Base-by-base conservation (phyloP, 2,888 invertebrate genomes). In the Dendrolimus pini region DNA sequence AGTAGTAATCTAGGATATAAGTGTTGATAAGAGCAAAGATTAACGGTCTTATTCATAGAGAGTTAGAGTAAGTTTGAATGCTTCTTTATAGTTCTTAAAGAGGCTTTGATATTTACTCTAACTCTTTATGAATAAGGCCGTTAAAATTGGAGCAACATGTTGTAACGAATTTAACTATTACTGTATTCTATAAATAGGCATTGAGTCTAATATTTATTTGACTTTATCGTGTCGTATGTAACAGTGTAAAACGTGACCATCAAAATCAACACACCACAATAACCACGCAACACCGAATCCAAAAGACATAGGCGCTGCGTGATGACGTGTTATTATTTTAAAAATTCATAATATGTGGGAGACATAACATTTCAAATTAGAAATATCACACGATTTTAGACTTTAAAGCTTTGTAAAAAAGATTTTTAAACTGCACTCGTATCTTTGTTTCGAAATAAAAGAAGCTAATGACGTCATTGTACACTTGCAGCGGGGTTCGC, bases 291-390 rank as follows among this genome's bases (percentile, higher is more conserved):
- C 82, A 78, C 68, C 77, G 80, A 72, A 75, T 77, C 78, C 73
- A 83, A 88, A 87, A 87, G 85, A 88, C 85, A 80, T 78, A 85
- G 87, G 83, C 84, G 80, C 70, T 67, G 69, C 58, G 71, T 73
- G 77, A 82, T 85, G 83, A 85, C 80, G 83, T 82, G 82, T 85
- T 85, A 86, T 87, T 86, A 87, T 83, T 57, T 85, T 86, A 83
- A 79, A 85, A 88, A 86, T 83, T 86, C 84, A 85, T 85, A 83
- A 9, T 47, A 47, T n/a, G n/a, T n/a, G n/a, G n/a, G n/a, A n/a
- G 6, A 47, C 47, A 47, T 12, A 47, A 9, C 73, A 80, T 75
- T 70, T 58, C 30, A 58, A 63, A 60, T 62, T 58, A 52, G 60
- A 58, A 60, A 54, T 6, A 6, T 56, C 69, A 68, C 42, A n/a